Evolutionary conservation across 2,113 vertebrate genomes (phyloP).

Genomic region (Thamnaconus septentrionalis): DNA sequence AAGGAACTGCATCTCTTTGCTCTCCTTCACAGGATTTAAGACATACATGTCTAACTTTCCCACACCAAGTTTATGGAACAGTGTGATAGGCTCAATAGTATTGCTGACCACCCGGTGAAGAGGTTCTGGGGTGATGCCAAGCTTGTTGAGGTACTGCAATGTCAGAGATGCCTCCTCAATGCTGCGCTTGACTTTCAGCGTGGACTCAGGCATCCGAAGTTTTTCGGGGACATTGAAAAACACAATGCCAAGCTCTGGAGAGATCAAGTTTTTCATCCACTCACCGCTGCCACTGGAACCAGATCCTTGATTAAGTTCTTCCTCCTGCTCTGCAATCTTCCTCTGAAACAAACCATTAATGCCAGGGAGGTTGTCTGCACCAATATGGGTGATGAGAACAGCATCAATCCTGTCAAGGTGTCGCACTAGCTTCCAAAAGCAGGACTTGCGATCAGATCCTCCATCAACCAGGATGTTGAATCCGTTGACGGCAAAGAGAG

Average conservation of each 20-base stretch:
- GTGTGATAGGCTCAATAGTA: conserved; percentile 91
- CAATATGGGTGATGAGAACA: conserved; percentile 94
- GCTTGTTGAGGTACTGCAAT: conserved; percentile 89
- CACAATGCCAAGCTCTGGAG: conserved; percentile 94
- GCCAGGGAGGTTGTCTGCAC: conserved; percentile 94
- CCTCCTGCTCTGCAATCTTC: conserved; percentile 94
- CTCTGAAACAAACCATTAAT: conserved; percentile 96
- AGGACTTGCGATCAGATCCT: conserved; percentile 93
- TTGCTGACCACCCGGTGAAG: conserved; percentile 90
- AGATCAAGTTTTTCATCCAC: conserved; percentile 97
- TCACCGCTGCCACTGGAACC: conserved; percentile 90
- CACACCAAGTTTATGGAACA: conserved; percentile 98
- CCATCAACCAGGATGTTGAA: conserved; percentile 98
- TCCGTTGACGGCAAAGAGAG: conserved; percentile 95
- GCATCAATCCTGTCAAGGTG: conserved; percentile 97
- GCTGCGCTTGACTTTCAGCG: conserved; percentile 91
- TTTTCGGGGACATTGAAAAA: conserved; percentile 98
- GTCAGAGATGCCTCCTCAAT: conserved; percentile 95
- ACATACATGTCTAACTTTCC: conserved; percentile 97
- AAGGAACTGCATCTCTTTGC: conserved; percentile 99
- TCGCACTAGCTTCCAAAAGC: conserved; percentile 98
- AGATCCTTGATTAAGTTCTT: conserved; percentile 89
- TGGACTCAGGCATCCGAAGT: conserved; percentile 88
- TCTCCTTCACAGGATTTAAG: conserved; percentile 96
- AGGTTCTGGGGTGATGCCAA: conserved; percentile 92